Evolutionary conservation across 2,797 vertebrate species (phyloP).

Genomic region (Lepidocolaptes lacrymiger): DNA sequence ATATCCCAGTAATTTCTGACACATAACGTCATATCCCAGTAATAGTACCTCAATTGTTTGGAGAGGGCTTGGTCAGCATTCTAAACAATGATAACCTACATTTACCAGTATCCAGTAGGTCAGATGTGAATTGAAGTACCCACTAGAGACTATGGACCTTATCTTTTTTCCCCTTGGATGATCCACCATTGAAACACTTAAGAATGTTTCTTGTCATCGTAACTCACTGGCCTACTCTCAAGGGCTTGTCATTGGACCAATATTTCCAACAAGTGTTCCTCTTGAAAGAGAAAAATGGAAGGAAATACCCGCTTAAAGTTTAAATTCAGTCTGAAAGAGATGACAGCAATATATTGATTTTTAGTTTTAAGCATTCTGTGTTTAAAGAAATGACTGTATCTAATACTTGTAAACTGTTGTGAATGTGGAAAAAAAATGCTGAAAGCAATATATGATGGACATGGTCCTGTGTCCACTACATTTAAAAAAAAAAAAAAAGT

Average conservation of each 20-base stretch:
- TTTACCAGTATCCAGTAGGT: not conserved
- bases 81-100: not conserved
- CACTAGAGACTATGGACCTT: not conserved
- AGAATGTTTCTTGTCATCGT: not conserved
- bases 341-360: not conserved
- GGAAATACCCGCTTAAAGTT: not conserved
- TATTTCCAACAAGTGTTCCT: constrained; percentile 12
- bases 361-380: not conserved
- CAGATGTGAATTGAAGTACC: constrained; percentile 5
- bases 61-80: not conserved
- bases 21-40: not conserved
- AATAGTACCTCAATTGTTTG: not conserved
- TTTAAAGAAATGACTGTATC: not conserved
- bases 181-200: not conserved
- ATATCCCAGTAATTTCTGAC: not conserved
- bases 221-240: constrained; percentile 3
- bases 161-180: not conserved
- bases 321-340: not conserved
- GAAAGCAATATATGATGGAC: not conserved
- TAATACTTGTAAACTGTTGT: not conserved
- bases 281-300: not conserved
- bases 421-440: not conserved
- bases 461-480: not conserved
- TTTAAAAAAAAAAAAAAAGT: not conserved
- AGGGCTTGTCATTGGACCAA: not conserved